Conservation (phyloP, 2,113 vertebrate species). For the Equus quagga region DNA sequence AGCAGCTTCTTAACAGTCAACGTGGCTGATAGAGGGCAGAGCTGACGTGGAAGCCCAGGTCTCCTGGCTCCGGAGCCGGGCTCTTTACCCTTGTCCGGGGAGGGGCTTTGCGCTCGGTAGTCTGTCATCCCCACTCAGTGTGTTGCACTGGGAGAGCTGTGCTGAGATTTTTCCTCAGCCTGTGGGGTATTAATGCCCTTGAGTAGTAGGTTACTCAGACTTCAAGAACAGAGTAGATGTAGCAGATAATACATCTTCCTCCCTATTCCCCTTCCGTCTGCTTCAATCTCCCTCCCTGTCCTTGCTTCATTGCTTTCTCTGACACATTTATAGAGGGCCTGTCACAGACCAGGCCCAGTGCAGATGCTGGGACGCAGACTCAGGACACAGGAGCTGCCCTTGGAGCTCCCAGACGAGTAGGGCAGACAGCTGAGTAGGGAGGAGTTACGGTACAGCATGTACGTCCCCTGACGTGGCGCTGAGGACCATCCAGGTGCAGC, state of each 20-base stretch:
- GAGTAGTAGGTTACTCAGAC: background rate
- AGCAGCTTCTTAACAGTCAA: fast-evolving
- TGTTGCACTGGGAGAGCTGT: background rate
- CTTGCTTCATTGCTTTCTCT: background rate
- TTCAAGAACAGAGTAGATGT: background rate
- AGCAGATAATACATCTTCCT: background rate
- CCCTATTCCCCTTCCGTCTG: fast-evolving
- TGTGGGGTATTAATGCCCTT: background rate
- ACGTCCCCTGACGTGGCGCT: fast-evolving
- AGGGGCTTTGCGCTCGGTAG: background rate
- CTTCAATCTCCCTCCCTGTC: background rate
- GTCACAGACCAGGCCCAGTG: background rate
- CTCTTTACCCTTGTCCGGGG: background rate
- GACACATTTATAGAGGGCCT: background rate
- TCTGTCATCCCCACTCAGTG: fast-evolving
- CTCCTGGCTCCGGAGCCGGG: background rate
- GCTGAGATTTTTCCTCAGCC: background rate
- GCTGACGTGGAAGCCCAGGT: background rate
- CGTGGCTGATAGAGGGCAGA: background rate
- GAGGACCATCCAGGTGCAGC: background rate
- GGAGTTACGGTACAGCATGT: fast-evolving
- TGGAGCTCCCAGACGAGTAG: fast-evolving
- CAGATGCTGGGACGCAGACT: background rate
- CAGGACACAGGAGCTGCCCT: background rate
- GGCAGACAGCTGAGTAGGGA: background rate